Base-by-base conservation (phyloP, 30 jellyfish, hydroid and myxozoan genomes). In the Mastigias papua region DNA sequence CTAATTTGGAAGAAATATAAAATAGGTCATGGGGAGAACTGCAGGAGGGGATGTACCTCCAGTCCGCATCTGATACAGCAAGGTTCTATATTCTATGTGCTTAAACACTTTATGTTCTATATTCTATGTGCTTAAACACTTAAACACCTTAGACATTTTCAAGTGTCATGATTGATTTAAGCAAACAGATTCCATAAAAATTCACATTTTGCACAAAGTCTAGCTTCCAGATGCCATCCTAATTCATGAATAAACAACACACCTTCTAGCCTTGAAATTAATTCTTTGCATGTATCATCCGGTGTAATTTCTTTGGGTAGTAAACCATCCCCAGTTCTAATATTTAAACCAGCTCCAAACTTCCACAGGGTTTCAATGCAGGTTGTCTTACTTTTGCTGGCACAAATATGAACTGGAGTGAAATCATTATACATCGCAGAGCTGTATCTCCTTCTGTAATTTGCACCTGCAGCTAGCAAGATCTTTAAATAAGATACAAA, bases 361-460 rank as follows among this genome's bases (percentile, higher is more conserved):
- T 84, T 72, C 93, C 93, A 84, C 48, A 84, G 48, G 13, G 29
- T 23, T 22, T 27, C 62, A 20, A 84, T 63, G 30, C 80, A 84
- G 10, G 35, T 72, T 54, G 32, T 29, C 31, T 84, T 70, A 20
- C 87, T 84, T 54, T 50, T 84, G 28, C 88, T 30, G 25, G 93
- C 93, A 69, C 87, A 70, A 19, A 84, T 84, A 70, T 84, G 93
- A 89, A 84, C 50, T 29, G 93, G 54, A 26, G 48, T 54, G 60
- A 31, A 54, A n/a, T 88, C 88, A 71, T 35, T 34, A 33, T 30
- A 33, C 26, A 32, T 37, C 16, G 51, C 73, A 2, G 82, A 49
- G 48, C 15, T 33, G 2, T 19, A 22, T 1, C 16, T 49, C 54
- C n/a, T 69, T 2, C 46, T 65, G 50, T 34, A 83, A 32, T 81